phyloP scores from a whole-genome alignment of 2,797 vertebrate species.

The Melanotaenia boesemani region DNA sequence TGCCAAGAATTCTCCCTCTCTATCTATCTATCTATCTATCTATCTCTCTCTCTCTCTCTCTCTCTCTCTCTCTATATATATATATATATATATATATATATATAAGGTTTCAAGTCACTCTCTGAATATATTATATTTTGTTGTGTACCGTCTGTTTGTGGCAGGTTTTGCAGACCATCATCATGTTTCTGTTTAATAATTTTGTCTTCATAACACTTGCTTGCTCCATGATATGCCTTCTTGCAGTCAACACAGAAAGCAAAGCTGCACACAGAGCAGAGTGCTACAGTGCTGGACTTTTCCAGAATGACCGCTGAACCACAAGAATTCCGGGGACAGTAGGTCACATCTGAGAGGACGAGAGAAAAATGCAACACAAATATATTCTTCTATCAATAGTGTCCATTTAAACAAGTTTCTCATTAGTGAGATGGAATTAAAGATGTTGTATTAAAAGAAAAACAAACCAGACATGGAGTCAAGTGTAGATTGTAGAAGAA shows the following conservation, averaged over 20 bases:
- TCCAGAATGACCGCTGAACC: conserved; percentile 86
- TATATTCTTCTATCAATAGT: no score
- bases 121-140: not conserved
- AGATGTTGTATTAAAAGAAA: not conserved
- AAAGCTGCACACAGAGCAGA: conserved; percentile 87
- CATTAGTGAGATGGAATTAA: not conserved
- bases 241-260: conserved; percentile 90
- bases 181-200: no score
- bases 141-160: conserved; percentile 46
- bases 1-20: no score
- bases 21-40: no score
- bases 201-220: conserved; percentile 64
- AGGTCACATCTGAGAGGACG: conserved; percentile 78
- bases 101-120: not conserved
- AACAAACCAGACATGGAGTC: conserved; percentile 86
- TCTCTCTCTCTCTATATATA: no score
- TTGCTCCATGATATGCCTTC: conserved; percentile 87
- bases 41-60: no score
- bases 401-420: no score
- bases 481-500: conserved; percentile 89
- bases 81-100: no score
- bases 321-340: conserved; percentile 87
- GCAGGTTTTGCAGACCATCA: conserved; percentile 1
- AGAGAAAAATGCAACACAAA: no score
- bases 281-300: conserved; percentile 80